Evolutionary conservation across 2,888 invertebrate species (phyloP), one percentile per base, ranked within the genome.

Genomic region (Eumerus sabulonum): DNA sequence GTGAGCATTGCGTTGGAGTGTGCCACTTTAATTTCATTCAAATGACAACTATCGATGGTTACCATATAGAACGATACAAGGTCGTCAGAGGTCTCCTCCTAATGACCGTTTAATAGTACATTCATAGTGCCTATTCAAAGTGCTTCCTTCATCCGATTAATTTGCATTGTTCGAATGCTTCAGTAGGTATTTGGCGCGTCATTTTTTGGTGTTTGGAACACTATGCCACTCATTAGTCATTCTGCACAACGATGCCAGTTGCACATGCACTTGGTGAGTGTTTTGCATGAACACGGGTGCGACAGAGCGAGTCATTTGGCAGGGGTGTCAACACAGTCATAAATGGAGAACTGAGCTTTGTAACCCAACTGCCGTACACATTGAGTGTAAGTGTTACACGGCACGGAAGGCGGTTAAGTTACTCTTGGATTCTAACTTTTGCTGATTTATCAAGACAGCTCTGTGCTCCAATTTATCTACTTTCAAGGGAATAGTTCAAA

Each of bases 1-100:
- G 11, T 42, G 11, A 50, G 13, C 44, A 44, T 59, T 36, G 51
- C 59, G 44, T 59, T 51, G 35, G 57, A 68, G 51, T 68, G 50
- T 59, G 59, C 51, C 68, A 59, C 68, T 59, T 59, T 68, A 68
- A 68, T 68, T 59, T 51, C 45, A 68, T 67, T 67, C 51, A 59
- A 68, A 68, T 53, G 57, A 68, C 68, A 53, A 17, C 35, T 4
- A 27, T 13, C 9, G 9, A 12, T 35, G 7, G 27, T 27, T 27
- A 27, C 27, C 27, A 27, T 7, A 27, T 27, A 27, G 4, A 42
- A 42, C 13, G 11, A 42, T n/a, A 40, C 60, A 70, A 70, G 68
- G 68, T 60, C 68, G 60, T 53, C 53, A 50, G 53, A 27, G 68
- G 68, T 53, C 68, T 53, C 45, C 68, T 70, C 60, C 47, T 60